Conservation (phyloP, 2,113 vertebrate genomes). For the Phaetusa simplex region DNA sequence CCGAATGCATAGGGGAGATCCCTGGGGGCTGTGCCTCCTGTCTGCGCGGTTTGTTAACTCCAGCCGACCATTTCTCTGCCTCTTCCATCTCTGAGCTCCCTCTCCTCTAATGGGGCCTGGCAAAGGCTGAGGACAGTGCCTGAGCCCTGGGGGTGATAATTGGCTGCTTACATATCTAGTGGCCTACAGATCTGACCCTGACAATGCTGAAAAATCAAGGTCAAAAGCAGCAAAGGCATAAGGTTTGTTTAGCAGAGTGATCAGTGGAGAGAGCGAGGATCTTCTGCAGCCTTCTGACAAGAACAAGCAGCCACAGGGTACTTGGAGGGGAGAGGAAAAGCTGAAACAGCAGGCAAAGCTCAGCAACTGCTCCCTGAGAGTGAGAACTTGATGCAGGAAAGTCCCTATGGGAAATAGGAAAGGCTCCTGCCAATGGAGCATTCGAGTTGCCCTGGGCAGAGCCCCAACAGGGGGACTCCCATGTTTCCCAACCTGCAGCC, state of each 20-base stretch:
- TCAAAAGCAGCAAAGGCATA: background rate
- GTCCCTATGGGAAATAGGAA: background rate
- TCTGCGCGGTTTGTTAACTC: constrained; percentile 27
- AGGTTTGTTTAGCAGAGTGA: background rate
- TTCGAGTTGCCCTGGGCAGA: background rate
- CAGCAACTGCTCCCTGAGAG: background rate
- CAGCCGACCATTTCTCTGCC: background rate
- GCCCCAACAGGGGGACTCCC: background rate
- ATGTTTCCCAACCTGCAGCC: background rate
- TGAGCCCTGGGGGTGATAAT: constrained; percentile 48
- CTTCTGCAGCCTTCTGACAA: background rate
- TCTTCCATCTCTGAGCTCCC: background rate
- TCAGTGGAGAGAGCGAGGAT: background rate
- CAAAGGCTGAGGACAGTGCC: background rate
- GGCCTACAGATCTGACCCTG: background rate
- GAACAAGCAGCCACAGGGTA: background rate
- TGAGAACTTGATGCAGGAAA: background rate
- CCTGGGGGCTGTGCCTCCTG: background rate
- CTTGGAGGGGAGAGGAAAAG: background rate
- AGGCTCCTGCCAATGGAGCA: background rate
- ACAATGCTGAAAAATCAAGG: constrained; percentile 9
- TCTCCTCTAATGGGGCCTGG: constrained; percentile 32
- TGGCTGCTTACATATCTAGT: constrained; percentile 29
- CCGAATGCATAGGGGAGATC: background rate
- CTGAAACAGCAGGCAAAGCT: background rate